A percentile compares a stretch with the other conserved stretches of the same genome.
phyloP scores from a whole-genome alignment of 2,797 vertebrate species.

The Clarias platycephalus region DNA sequence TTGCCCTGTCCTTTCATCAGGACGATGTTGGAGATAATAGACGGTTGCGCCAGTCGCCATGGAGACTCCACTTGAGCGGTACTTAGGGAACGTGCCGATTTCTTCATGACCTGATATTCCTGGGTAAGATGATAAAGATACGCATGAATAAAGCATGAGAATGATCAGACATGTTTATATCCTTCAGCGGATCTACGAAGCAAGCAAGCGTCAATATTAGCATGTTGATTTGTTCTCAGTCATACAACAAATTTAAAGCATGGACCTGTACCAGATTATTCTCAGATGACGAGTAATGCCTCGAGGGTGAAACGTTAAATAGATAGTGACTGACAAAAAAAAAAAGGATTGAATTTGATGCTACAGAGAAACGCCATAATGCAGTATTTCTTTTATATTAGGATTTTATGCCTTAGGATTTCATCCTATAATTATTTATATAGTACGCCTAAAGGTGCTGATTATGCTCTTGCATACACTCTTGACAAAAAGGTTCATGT shows the following conservation, averaged over 20 bases:
- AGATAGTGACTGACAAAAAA: not conserved
- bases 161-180: conserved; percentile 7
- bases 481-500: not conserved
- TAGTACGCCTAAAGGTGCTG: too few relatives aligned
- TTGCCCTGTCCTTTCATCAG: conserved; percentile 98
- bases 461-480: not conserved
- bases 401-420: not conserved
- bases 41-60: conserved; percentile 93
- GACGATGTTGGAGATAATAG: conserved; percentile 96
- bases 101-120: conserved; percentile 94
- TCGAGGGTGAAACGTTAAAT: not conserved
- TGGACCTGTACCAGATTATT: not conserved
- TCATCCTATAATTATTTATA: not conserved
- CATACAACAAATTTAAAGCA: not conserved
- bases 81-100: conserved; percentile 92
- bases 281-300: not conserved
- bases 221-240: not conserved
- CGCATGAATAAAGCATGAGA: conserved; percentile 32
- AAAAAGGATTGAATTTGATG: not conserved
- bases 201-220: conserved; percentile 7
- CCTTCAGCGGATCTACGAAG: not conserved
- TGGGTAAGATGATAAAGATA: conserved; percentile 60
- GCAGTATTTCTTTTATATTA: not conserved
- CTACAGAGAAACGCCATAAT: not conserved
- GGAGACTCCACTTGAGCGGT: conserved; percentile 94